A percentile compares a stretch with the other conserved stretches of the same genome.
phyloP scores from a whole-genome alignment of 2,113 vertebrate genomes.

The Vidua chalybeata region DNA sequence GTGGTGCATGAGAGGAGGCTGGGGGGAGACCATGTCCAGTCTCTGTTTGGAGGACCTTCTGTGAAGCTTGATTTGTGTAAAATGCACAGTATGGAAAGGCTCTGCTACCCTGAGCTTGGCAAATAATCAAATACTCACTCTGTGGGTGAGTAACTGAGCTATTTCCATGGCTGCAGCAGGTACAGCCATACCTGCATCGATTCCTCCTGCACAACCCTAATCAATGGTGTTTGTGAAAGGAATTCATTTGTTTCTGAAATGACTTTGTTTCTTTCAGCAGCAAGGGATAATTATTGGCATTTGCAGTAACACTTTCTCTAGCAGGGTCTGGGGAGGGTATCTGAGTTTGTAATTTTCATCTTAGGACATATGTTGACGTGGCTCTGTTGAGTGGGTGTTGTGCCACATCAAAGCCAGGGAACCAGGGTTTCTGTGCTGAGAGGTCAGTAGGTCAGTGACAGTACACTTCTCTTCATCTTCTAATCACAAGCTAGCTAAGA shows the following conservation, averaged over 20 bases:
- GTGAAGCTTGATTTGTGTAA: background rate
- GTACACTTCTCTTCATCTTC: background rate
- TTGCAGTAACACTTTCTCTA: background rate
- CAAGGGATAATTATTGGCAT: background rate
- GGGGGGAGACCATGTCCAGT: background rate
- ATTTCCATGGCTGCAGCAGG: background rate
- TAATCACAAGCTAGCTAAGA: background rate
- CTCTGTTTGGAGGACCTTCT: background rate
- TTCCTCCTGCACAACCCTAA: background rate
- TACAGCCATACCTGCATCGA: background rate
- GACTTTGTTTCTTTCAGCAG: background rate
- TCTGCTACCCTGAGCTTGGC: background rate
- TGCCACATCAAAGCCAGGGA: background rate
- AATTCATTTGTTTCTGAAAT: background rate
- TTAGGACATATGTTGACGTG: rapidly evolving
- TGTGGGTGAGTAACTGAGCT: background rate
- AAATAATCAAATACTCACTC: background rate
- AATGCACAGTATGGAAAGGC: background rate
- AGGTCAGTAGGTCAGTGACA: background rate
- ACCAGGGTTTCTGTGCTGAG: background rate
- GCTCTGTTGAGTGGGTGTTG: background rate
- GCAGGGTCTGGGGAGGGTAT: background rate
- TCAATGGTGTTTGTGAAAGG: background rate
- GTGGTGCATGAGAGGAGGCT: background rate
- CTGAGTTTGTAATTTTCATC: background rate